Conservation (phyloP, 2,797 vertebrate genomes). For the Galaxias olidus region DNA sequence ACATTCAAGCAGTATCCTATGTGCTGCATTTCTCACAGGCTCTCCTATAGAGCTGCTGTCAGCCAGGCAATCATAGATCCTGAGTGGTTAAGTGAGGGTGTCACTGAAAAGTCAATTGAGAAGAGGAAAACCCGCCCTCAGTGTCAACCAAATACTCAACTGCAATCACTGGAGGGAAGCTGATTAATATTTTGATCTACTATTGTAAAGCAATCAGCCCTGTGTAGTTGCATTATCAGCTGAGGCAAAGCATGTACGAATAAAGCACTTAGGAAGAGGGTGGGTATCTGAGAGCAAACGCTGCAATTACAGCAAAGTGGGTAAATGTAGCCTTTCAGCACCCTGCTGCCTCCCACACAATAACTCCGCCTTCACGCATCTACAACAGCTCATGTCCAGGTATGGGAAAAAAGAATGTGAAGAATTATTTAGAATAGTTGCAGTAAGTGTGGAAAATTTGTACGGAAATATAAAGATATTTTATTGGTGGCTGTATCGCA, state of each 20-base stretch:
- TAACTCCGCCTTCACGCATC: slow-evolving; percentile 37
- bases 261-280: slow-evolving; percentile 67
- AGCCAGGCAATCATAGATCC: slow-evolving; percentile 29
- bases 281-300: slow-evolving; percentile 64
- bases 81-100: slow-evolving; percentile 45
- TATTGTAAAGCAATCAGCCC: slow-evolving; percentile 68
- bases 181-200: slow-evolving; percentile 66
- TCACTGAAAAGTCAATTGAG: slow-evolving; percentile 59
- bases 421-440: too few relatives aligned
- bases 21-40: slow-evolving; percentile 30
- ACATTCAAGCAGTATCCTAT: slow-evolving; percentile 30
- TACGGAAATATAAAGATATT: too few relatives aligned
- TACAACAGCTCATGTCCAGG: too few relatives aligned
- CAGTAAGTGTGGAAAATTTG: too few relatives aligned
- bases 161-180: slow-evolving; percentile 53
- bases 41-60: slow-evolving; percentile 36
- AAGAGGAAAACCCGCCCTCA: slow-evolving; percentile 29
- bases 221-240: slow-evolving; percentile 61
- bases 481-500: too few relatives aligned
- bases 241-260: slow-evolving; percentile 65
- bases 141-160: slow-evolving; percentile 55
- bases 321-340: slow-evolving; percentile 76
- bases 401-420: too few relatives aligned
- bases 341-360: slow-evolving; percentile 66
- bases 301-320: slow-evolving; percentile 75